Conservation (phyloP, 2,888 invertebrate species). For the Dione vanillae region DNA sequence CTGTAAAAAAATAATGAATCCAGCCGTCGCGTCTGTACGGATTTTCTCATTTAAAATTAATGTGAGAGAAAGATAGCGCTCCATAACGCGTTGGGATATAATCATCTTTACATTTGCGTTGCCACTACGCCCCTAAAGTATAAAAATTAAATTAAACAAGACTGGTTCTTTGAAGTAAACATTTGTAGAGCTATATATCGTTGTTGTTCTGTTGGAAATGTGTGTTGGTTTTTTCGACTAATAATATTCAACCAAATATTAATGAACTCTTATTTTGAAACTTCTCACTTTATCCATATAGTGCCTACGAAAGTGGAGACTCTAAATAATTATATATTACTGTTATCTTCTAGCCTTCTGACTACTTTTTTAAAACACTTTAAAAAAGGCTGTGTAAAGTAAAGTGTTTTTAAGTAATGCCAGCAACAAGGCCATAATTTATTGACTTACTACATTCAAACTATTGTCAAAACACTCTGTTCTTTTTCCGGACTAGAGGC, state of each 20-base stretch:
- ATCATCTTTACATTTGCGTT: conserved; percentile 14
- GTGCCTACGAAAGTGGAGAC: too few relatives aligned
- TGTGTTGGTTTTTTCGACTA: not conserved
- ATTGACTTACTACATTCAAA: too few relatives aligned
- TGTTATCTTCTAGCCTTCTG: too few relatives aligned
- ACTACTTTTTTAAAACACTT: too few relatives aligned
- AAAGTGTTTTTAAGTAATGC: too few relatives aligned
- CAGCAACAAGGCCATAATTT: too few relatives aligned
- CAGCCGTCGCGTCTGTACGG: conserved; percentile 34
- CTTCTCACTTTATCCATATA: too few relatives aligned
- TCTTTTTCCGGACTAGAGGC: not conserved
- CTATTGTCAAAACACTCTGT: not conserved
- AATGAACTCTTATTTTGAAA: too few relatives aligned
- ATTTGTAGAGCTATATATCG: not conserved
- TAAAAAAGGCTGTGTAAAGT: too few relatives aligned
- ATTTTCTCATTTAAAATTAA: conserved; percentile 39
- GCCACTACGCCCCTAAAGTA: conserved; percentile 1
- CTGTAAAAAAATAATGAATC: conserved; percentile 40
- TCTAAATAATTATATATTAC: too few relatives aligned
- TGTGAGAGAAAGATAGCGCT: conserved; percentile 39
- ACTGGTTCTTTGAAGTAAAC: not conserved
- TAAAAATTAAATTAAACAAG: not conserved
- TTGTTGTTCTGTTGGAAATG: too few relatives aligned
- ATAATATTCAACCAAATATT: too few relatives aligned
- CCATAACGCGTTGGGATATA: conserved; percentile 16